Evolutionary conservation across 2,113 vertebrate species (phyloP).

Genomic region (Etia nguti): DNA sequence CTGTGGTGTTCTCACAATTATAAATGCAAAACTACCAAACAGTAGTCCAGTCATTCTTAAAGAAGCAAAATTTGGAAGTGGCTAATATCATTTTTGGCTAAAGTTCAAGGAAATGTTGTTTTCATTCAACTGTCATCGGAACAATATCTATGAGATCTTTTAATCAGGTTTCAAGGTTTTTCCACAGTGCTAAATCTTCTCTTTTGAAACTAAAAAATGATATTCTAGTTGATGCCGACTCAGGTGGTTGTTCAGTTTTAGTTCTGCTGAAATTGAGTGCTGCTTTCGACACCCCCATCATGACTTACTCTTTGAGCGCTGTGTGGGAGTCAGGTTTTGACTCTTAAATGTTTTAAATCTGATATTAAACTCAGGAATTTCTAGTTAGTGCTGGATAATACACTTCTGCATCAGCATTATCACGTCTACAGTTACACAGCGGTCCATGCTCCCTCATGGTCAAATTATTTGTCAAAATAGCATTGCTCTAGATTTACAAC

Average conservation of each 20-base stretch:
- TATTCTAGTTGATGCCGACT: background rate
- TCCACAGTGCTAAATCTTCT: background rate
- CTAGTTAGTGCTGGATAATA: fast-evolving
- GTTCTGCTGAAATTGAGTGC: background rate
- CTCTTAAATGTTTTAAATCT: background rate
- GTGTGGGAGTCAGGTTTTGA: background rate
- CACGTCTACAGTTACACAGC: background rate
- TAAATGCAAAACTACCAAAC: background rate
- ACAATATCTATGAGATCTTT: background rate
- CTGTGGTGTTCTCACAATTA: background rate
- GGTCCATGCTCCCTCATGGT: background rate
- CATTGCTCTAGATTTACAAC: background rate
- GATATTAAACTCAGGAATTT: background rate
- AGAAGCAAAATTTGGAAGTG: background rate
- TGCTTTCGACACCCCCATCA: background rate
- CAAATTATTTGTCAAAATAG: background rate
- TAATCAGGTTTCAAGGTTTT: background rate
- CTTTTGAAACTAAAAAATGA: background rate
- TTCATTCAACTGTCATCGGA: too few relatives aligned
- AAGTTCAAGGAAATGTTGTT: background rate
- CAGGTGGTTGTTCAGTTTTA: background rate
- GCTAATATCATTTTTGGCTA: background rate
- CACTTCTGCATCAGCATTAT: background rate
- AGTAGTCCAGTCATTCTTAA: background rate
- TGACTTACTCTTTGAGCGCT: background rate